phyloP scores from a whole-genome alignment of 2,797 vertebrate species.

The Onychomys leucogaster region DNA sequence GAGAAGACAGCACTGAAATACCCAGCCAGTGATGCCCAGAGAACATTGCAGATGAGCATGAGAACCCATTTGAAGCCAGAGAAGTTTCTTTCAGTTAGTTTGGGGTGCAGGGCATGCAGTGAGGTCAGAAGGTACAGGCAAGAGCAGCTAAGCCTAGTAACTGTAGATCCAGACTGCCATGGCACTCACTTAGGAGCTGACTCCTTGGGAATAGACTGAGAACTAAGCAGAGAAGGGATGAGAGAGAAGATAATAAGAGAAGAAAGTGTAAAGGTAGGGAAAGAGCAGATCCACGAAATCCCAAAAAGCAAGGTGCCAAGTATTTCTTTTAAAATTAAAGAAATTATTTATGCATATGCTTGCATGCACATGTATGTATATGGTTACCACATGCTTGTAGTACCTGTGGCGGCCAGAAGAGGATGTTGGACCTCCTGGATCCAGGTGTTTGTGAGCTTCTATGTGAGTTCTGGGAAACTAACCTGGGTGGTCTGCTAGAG shows the following conservation, averaged over 20 bases:
- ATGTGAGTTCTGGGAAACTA: background rate
- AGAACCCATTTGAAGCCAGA: background rate
- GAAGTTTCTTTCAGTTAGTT: too few species aligned
- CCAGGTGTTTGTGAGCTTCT: background rate
- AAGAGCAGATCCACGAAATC: background rate
- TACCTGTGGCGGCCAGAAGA: background rate
- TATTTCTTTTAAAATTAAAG: background rate
- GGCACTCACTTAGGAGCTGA: background rate
- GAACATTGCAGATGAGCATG: background rate
- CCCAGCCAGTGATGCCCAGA: background rate
- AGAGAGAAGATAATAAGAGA: background rate
- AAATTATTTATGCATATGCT: background rate
- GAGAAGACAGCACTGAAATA: background rate
- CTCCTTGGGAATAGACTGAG: background rate
- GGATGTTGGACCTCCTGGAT: background rate
- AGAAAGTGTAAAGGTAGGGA: background rate
- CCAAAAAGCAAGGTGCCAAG: background rate
- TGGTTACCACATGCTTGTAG: background rate
- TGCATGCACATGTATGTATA: background rate
- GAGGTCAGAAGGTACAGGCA: background rate
- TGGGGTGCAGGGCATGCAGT: too few species aligned
- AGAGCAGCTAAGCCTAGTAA: background rate
- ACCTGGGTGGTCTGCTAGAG: too few species aligned
- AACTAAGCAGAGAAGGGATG: background rate
- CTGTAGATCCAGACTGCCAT: background rate